Base-by-base conservation (phyloP, 2,113 vertebrate genomes). In the Orycteropus afer region DNA sequence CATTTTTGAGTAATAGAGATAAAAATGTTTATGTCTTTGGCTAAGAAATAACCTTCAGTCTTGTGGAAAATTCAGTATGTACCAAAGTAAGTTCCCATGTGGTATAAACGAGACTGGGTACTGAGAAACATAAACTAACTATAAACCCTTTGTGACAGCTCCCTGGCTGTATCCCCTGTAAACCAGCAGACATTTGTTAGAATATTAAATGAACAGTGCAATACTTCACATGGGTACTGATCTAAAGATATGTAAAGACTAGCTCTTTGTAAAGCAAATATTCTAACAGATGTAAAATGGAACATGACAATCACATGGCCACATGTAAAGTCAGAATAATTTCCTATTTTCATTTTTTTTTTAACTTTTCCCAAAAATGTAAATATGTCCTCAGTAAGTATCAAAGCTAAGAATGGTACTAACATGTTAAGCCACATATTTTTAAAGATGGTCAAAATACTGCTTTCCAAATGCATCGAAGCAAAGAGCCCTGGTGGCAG, bases 371-470 rank as follows among this genome's bases (percentile, higher is more conserved):
- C 34, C 59, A 7, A 34, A 71, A 71, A 88, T 59, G 23, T 47
- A 49, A 91, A 47, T 53, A 25, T 25, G 61, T 20, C 17, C 61
- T 89, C 45, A 12, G 47, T n/a, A 0, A n/a, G 5, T 27, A 45
- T 27, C 65, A 67, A 67, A 94, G 51, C 53, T 69, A 63, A 87
- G 53, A 90, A 90, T 9, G 37, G 61, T 32, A 32, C 37, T 84
- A 42, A 90, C 4, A 20, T 42, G 49, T 61, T 71, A 51, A 63
- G 40, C 59, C 71, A 91, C 4, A 8, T 51, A 71, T 90, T 89
- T 94, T 74, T 59, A 42, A 83, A 95, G 71, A 90, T 61, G 17
- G 9, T 81, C 51, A 85, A 67, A 93, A 81, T 49, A 57, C 18
- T 40, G 27, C 59, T 91, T 83, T 96, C 47, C 40, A 86, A 83